Evolutionary conservation across 2,113 vertebrate species (phyloP).

Genomic region (Prietella phreatophila): DNA sequence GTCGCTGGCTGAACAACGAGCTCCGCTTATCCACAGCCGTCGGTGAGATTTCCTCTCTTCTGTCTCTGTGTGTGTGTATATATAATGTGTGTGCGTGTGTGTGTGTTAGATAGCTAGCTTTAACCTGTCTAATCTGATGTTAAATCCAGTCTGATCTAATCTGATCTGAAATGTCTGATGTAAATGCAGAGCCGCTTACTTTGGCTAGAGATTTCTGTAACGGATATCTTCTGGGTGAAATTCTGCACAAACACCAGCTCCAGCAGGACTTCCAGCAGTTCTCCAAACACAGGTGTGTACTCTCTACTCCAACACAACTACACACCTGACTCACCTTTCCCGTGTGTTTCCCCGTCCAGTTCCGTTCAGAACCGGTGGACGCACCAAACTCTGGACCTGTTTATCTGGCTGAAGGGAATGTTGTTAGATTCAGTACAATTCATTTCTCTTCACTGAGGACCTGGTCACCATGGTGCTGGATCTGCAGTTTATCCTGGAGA

Average conservation of each 20-base stretch:
- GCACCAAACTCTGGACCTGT: neutral
- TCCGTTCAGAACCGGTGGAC: too few species aligned
- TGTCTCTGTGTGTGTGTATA: neutral
- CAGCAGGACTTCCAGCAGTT: conserved; percentile 88
- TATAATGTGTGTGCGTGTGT: too few species aligned
- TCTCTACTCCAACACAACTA: neutral
- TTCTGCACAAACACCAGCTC: conserved; percentile 85
- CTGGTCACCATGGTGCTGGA: neutral
- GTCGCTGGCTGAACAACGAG: conserved; percentile 87
- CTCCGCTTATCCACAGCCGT: conserved; percentile 80
- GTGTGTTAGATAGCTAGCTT: too few species aligned
- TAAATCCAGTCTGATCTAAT: neutral
- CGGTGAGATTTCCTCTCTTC: conserved; percentile 72
- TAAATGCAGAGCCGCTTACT: conserved; percentile 74
- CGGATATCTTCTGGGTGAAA: conserved; percentile 90
- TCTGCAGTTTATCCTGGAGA: neutral
- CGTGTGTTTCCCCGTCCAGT: too few species aligned
- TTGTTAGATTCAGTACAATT: neutral
- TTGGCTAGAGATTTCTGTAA: conserved; percentile 83
- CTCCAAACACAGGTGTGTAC: conserved; percentile 84
- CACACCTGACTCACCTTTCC: neutral
- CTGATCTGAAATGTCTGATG: neutral
- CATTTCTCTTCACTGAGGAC: neutral
- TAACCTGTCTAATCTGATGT: neutral
- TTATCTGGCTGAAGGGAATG: neutral